Percentiles rank a stretch among this genome's conserved stretches.
phyloP scores from a whole-genome alignment of 1,140 invertebrate species.

The Amphibalanus amphitrite region DNA sequence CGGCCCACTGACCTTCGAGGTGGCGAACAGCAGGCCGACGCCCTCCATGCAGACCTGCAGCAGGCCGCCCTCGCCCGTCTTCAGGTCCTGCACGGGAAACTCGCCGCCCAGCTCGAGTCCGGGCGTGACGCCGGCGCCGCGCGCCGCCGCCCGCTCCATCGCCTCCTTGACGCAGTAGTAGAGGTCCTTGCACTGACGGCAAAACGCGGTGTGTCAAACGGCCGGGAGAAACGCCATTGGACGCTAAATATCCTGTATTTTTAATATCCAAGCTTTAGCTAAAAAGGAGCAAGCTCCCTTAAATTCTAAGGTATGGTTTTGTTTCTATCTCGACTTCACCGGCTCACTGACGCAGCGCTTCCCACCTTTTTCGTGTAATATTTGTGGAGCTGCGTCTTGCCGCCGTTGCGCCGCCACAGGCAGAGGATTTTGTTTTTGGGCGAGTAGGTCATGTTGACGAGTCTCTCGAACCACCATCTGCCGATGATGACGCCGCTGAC shows the following conservation, averaged over 20 bases:
- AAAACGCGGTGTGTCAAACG: too few species aligned
- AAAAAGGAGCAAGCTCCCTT: neutral
- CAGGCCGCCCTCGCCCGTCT: slow-evolving; percentile 86
- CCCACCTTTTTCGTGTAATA: slow-evolving; percentile 96
- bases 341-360: too few species aligned
- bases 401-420: slow-evolving; percentile 78
- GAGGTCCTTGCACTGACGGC: slow-evolving; percentile 82
- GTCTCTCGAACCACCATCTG: slow-evolving; percentile 93
- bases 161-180: slow-evolving; percentile 98
- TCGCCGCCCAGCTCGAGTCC: slow-evolving; percentile 84
- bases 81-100: slow-evolving; percentile 95
- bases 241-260: too few species aligned
- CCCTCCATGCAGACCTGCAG: slow-evolving; percentile 99
- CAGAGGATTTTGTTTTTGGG: slow-evolving; percentile 95
- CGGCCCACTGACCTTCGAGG: slow-evolving; percentile 74
- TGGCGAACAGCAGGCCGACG: slow-evolving; percentile 91
- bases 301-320: too few species aligned
- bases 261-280: neutral
- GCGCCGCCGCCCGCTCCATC: slow-evolving; percentile 85
- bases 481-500: slow-evolving; percentile 89
- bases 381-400: slow-evolving; percentile 87
- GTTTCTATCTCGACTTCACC: too few species aligned
- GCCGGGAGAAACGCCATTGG: too few species aligned
- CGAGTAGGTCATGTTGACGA: slow-evolving; percentile 99
- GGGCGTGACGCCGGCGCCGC: slow-evolving; percentile 51